These are phyloP conservation scores for Nomia melanderi DNA, from an alignment of 1,140 invertebrate genomes.

Conservation along the genomic window DNA sequence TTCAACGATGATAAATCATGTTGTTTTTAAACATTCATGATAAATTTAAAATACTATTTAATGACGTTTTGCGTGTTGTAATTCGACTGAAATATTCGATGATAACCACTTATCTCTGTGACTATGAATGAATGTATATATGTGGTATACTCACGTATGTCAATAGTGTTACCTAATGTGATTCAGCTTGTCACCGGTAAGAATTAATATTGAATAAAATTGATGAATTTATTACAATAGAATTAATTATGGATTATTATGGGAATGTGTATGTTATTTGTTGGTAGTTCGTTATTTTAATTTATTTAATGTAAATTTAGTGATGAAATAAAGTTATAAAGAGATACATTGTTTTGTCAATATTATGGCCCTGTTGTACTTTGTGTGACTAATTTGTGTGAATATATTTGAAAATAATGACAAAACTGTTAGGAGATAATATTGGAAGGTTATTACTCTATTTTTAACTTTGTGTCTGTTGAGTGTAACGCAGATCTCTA, in stretches of 20 bases:
- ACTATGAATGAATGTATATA: too few relatives aligned
- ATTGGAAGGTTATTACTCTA: not conserved
- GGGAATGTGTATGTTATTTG: not conserved
- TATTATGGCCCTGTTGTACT: not conserved
- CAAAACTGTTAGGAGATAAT: not conserved
- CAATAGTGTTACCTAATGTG: too few relatives aligned
- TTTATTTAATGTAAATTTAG: not conserved
- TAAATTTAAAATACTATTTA: too few relatives aligned
- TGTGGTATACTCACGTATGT: too few relatives aligned
- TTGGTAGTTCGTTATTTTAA: not conserved
- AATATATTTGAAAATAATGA: not conserved
- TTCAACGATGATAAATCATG: too few relatives aligned
- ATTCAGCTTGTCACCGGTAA: not conserved
- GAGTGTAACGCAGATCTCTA: not conserved
- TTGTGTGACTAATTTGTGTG: too few relatives aligned
- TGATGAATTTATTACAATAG: not conserved
- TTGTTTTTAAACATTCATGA: too few relatives aligned
- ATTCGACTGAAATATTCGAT: too few relatives aligned
- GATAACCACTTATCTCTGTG: too few relatives aligned
- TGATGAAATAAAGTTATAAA: slow-evolving; percentile 15
- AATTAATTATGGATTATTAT: not conserved
- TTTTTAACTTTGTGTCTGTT: not conserved
- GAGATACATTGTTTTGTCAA: slow-evolving; percentile 13
- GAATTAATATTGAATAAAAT: not conserved
- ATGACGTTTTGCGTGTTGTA: too few relatives aligned